A percentile compares a stretch with the other conserved stretches of the same genome.
Evolutionary conservation across 2,888 invertebrate species (phyloP).

Genomic region (Drosophila limbata): DNA sequence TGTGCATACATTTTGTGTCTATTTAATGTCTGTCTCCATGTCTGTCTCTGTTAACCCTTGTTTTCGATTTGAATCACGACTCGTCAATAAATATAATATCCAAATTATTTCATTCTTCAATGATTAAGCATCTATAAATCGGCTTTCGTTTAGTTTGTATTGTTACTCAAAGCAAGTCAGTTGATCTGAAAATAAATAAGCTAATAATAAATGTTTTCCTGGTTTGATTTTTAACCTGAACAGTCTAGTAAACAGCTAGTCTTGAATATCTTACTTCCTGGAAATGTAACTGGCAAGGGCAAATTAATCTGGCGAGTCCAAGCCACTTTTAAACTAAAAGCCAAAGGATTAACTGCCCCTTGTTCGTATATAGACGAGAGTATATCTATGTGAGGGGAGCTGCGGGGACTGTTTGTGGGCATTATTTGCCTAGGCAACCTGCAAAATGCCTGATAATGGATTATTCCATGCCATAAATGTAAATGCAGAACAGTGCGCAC

Average conservation of each 20-base stretch:
- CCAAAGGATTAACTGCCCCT: conserved; percentile 61
- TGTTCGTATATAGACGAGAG: conserved; percentile 2
- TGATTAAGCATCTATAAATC: too few species aligned
- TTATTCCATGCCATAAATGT: conserved; percentile 80
- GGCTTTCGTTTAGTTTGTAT: too few species aligned
- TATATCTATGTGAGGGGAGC: conserved; percentile 8
- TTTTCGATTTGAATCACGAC: too few species aligned
- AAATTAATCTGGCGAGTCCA: conserved; percentile 66
- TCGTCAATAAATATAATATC: too few species aligned
- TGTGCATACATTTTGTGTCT: too few species aligned
- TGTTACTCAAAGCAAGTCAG: neutral
- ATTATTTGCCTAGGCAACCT: conserved; percentile 78
- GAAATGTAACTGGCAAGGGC: conserved; percentile 30
- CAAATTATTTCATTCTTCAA: too few species aligned
- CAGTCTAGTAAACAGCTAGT: conserved; percentile 3
- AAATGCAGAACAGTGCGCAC: conserved; percentile 66
- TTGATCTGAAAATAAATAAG: neutral
- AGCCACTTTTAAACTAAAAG: conserved; percentile 72
- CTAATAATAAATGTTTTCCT: neutral
- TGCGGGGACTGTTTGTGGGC: conserved; percentile 38
- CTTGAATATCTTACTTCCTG: conserved; percentile 51
- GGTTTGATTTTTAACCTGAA: too few species aligned
- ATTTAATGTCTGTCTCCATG: too few species aligned
- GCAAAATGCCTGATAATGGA: conserved; percentile 80
- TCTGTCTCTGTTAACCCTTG: too few species aligned